Percentiles rank a stretch among this genome's conserved stretches.
phyloP scores from a whole-genome alignment of 2,888 invertebrate genomes.

The Volucella inflata region DNA sequence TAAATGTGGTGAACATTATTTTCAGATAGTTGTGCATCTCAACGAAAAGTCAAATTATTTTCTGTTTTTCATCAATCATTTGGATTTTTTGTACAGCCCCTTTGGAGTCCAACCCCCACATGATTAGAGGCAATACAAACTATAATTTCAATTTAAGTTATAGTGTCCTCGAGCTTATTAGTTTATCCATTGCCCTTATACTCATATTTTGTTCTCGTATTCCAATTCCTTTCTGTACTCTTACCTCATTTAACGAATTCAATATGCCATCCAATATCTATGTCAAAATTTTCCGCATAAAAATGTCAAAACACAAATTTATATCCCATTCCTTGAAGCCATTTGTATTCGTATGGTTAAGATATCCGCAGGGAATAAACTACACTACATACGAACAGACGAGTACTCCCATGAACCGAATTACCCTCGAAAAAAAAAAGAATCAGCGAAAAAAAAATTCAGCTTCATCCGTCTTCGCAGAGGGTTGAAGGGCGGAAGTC shows the following conservation, averaged over 20 bases:
- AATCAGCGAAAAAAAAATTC: slow-evolving; percentile 20
- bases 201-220: too few species aligned
- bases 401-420: slow-evolving; percentile 58
- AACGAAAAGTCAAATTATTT: too few species aligned
- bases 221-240: background rate
- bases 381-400: slow-evolving; percentile 5
- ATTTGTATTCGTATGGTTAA: slow-evolving; percentile 61
- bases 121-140: slow-evolving; percentile 37
- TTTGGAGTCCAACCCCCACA: background rate
- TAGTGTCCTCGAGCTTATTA: slow-evolving; percentile 12
- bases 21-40: too few species aligned
- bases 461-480: slow-evolving; percentile 23
- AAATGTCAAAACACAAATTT: slow-evolving; percentile 74
- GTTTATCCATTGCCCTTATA: slow-evolving; percentile 13
- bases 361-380: slow-evolving; percentile 63
- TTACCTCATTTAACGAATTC: slow-evolving; percentile 59
- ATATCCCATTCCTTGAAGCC: slow-evolving; percentile 58
- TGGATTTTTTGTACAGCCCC: background rate
- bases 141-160: slow-evolving; percentile 55
- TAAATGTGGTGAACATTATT: too few species aligned
- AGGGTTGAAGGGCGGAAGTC: slow-evolving; percentile 50
- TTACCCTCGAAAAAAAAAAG: slow-evolving; percentile 51
- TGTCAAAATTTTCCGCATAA: slow-evolving; percentile 71
- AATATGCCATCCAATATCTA: slow-evolving; percentile 70
- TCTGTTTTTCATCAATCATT: too few species aligned